Percentiles rank a stretch among this genome's conserved stretches.
These are phyloP conservation scores for Andricus curvator DNA, from an alignment of 2,888 invertebrate genomes.

Conservation along the genomic window DNA sequence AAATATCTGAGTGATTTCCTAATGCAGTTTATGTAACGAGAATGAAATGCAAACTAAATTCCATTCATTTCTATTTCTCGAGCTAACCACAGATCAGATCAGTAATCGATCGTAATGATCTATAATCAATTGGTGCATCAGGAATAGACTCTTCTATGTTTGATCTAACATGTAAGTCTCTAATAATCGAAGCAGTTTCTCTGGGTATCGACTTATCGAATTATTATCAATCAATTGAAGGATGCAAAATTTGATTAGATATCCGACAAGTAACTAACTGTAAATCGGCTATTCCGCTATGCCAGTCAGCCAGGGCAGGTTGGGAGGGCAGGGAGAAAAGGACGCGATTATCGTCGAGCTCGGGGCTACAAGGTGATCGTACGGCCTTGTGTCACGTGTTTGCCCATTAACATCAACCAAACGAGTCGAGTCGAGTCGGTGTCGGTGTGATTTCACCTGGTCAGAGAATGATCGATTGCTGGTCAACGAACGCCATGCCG, in stretches of 20 bases:
- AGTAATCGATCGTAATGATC: neutral
- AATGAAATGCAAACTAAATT: neutral
- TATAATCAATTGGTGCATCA: neutral
- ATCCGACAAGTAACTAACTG: conserved; percentile 60
- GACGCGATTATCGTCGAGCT: conserved; percentile 59
- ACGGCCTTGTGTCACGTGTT: conserved; percentile 73
- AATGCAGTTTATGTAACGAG: neutral
- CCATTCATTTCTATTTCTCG: neutral
- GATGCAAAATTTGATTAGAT: conserved; percentile 2
- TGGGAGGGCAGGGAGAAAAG: conserved; percentile 62
- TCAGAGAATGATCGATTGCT: conserved; percentile 31
- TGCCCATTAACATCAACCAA: conserved; percentile 43
- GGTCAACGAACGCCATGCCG: conserved; percentile 20
- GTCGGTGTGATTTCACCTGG: conserved; percentile 35
- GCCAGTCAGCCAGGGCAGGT: conserved; percentile 51
- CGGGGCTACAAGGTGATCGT: conserved; percentile 71
- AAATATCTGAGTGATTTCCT: neutral
- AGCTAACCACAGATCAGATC: neutral
- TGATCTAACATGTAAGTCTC: neutral
- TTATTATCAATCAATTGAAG: neutral
- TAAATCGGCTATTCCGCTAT: conserved; percentile 71
- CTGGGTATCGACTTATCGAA: neutral
- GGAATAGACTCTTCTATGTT: neutral
- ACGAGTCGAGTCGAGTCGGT: neutral
- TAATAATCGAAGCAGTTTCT: neutral